Conservation (phyloP, 2,113 vertebrate species). For the Xenotilapia flavipinnis region DNA sequence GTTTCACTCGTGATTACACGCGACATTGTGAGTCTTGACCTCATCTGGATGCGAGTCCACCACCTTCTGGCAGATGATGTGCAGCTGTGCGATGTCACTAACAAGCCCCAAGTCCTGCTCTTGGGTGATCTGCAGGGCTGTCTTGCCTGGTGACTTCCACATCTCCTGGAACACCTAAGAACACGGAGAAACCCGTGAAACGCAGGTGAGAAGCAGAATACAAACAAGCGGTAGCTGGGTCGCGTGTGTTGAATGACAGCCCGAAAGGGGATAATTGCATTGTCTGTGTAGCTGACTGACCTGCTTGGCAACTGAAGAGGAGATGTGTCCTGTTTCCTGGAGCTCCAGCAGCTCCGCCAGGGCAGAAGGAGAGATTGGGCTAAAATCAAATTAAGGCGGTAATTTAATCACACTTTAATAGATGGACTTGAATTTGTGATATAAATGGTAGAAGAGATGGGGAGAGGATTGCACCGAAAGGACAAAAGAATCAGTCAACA, state of each 20-base stretch:
- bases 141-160: slow-evolving; percentile 79
- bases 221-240: background rate
- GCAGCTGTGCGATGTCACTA: slow-evolving; percentile 72
- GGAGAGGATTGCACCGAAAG: background rate
- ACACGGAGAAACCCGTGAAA: background rate
- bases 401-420: slow-evolving; percentile 10
- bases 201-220: background rate
- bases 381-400: slow-evolving; percentile 42
- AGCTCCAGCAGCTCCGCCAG: slow-evolving; percentile 86
- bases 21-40: slow-evolving; percentile 63
- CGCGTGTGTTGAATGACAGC: background rate
- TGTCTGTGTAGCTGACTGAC: slow-evolving; percentile 63
- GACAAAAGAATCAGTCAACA: background rate
- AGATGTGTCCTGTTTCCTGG: slow-evolving; percentile 78
- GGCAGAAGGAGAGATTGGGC: slow-evolving; percentile 74
- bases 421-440: background rate
- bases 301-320: slow-evolving; percentile 82
- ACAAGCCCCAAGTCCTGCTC: slow-evolving; percentile 81
- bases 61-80: slow-evolving; percentile 79
- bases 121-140: slow-evolving; percentile 76
- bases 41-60: slow-evolving; percentile 78
- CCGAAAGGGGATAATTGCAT: background rate
- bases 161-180: slow-evolving; percentile 76
- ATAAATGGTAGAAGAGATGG: background rate
- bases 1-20: background rate